These are phyloP conservation scores for Aurelia aurita DNA, from an alignment of 30 jellyfish, hydroid and myxozoan genomes.

Conservation along the genomic window DNA sequence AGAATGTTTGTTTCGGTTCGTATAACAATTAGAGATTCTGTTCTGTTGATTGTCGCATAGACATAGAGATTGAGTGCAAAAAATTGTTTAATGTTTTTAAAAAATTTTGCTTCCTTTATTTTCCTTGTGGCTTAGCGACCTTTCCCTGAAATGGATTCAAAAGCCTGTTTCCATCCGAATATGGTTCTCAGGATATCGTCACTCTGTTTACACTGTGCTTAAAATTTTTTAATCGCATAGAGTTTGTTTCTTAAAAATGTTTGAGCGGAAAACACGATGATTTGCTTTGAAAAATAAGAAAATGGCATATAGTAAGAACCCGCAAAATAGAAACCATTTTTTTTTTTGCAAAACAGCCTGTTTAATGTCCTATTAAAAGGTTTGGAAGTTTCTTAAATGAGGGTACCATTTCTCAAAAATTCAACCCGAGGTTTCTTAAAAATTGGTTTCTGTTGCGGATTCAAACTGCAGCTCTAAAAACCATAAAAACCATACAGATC, in stretches of 20 bases:
- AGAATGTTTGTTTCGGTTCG: not conserved
- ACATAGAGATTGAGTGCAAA: too few species aligned
- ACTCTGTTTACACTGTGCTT: not conserved
- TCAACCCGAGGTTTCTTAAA: too few species aligned
- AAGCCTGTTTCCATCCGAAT: not conserved
- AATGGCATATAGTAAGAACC: too few species aligned
- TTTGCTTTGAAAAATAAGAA: not conserved
- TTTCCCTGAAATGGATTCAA: not conserved
- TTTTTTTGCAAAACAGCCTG: too few species aligned
- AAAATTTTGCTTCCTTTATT: not conserved
- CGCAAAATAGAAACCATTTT: too few species aligned
- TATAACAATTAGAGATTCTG: not conserved
- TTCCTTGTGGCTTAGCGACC: constrained; percentile 1
- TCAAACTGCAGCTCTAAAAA: not conserved
- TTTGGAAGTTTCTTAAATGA: too few species aligned
- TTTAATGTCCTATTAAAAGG: too few species aligned
- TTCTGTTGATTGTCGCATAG: not conserved
- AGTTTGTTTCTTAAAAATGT: not conserved
- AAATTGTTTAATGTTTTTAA: too few species aligned
- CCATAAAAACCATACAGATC: not conserved
- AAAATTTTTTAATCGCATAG: not conserved
- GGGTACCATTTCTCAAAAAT: too few species aligned
- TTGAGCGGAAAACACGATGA: not conserved
- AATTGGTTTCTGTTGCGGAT: too few species aligned
- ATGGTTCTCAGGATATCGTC: not conserved